Percentiles rank a stretch among this genome's conserved stretches.
Evolutionary conservation across 2,888 invertebrate species (phyloP).

Genomic region (Julus scanicus): DNA sequence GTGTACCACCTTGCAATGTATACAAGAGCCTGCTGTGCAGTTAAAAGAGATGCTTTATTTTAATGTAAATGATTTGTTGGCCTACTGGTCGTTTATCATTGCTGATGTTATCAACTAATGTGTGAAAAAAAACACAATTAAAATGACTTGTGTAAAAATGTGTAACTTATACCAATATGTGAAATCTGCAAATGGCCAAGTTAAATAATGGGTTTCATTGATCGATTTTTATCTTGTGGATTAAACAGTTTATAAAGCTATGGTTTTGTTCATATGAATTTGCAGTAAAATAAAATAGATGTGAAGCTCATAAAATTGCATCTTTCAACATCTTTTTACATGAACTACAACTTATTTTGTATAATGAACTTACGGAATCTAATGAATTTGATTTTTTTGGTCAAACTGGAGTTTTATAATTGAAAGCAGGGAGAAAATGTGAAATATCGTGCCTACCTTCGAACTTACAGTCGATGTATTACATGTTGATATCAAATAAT

Average conservation of each 20-base stretch:
- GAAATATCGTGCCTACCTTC: too few relatives aligned
- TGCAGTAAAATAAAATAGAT: background rate
- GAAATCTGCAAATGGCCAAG: slow-evolving; percentile 46
- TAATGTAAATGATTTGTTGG: slow-evolving; percentile 39
- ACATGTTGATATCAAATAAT: too few relatives aligned
- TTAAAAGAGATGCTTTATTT: slow-evolving; percentile 32
- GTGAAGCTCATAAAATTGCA: background rate
- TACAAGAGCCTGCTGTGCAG: slow-evolving; percentile 42
- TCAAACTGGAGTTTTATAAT: too few relatives aligned
- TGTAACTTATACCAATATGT: slow-evolving; percentile 34
- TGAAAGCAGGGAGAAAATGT: too few relatives aligned
- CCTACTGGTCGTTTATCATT: slow-evolving; percentile 31
- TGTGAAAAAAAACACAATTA: background rate
- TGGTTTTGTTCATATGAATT: background rate
- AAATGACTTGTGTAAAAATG: slow-evolving; percentile 41
- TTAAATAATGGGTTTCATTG: slow-evolving; percentile 48
- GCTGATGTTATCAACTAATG: slow-evolving; percentile 18
- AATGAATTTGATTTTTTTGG: too few relatives aligned
- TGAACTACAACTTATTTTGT: too few relatives aligned
- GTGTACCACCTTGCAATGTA: slow-evolving; percentile 42
- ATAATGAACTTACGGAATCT: too few relatives aligned
- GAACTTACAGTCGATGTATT: too few relatives aligned
- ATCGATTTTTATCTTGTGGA: slow-evolving; percentile 39
- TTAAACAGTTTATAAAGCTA: slow-evolving; percentile 38
- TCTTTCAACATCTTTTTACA: background rate